Base-by-base conservation (phyloP, 2,797 vertebrate genomes). In the Benthosema pterotum region DNA sequence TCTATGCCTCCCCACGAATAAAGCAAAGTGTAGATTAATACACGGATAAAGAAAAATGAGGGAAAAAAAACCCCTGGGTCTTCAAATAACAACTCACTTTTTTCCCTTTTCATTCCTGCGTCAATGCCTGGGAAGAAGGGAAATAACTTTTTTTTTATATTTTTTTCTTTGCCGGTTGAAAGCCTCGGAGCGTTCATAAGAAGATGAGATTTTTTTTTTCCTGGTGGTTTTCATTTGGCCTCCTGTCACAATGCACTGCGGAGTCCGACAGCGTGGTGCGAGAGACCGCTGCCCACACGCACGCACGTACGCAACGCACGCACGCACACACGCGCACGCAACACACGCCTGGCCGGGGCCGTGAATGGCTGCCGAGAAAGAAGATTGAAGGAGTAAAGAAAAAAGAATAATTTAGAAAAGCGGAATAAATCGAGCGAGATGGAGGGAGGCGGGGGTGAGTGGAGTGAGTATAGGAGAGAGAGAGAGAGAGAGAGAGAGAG, bases 201-300 rank as follows among this genome's bases (percentile, higher is more conserved):
- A 87, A 93, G 89, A 92, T 92, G 90, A 91, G 89, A 91, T 91
- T 91, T 89, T 89, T 88, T 25, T 25, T 32, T 32, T 32, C 28
- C 77, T 80, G 71, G 75, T n/a, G 82, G 83, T 91, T 32, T 92
- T 92, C 88, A 92, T 93, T 92, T 91, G 83, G 89, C 80, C 86
- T 86, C 80, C 86, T 86, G 80, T 92, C 89, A 91, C 88, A 92
- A 91, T 91, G 87, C 67, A 56, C 25, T 47, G 77, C 76, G 17
- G 25, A 38, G 63, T 69, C 78, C 83, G 77, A 76, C 57, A 84
- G 80, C 28, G 28, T 32, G 28, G 28, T 32, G 28, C 28, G 5
- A 32, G 5, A 32, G 28, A 32, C 28, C 28, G 28, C 28, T 7
- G 5, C 28, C 28, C 28, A 5, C 25, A 3, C 25, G 25, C 25